phyloP scores from a whole-genome alignment of 2,113 vertebrate species.

The Gymnobelideus leadbeateri region DNA sequence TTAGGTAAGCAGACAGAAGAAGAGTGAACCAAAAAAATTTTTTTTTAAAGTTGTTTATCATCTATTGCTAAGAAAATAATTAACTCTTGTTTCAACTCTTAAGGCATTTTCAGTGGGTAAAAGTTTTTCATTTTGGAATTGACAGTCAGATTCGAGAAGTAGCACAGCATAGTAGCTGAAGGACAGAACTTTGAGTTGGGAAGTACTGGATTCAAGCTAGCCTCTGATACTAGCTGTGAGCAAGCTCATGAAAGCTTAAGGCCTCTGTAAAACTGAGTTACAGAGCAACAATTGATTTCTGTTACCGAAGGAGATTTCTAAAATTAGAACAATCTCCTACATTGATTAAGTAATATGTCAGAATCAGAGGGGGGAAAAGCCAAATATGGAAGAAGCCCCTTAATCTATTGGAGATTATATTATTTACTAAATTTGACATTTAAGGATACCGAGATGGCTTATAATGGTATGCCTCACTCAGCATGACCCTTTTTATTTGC shows the following conservation, averaged over 20 bases:
- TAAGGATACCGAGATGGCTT: background rate
- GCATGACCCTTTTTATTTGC: too few species aligned
- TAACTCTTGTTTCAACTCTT: background rate
- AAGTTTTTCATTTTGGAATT: background rate
- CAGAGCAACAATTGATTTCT: background rate
- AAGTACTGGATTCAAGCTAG: background rate
- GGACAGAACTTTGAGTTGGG: background rate
- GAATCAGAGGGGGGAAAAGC: background rate
- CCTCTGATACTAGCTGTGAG: background rate
- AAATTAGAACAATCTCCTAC: background rate
- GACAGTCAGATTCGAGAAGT: background rate
- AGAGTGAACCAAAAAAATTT: background rate
- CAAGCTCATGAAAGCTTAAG: background rate
- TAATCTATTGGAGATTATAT: background rate
- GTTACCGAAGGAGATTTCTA: background rate
- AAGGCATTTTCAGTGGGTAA: background rate
- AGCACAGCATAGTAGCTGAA: background rate
- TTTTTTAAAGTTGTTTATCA: background rate
- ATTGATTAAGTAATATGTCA: background rate
- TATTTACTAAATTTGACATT: background rate
- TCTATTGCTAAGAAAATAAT: background rate
- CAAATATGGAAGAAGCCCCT: background rate
- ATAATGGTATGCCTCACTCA: too few species aligned
- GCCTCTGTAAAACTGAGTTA: background rate
- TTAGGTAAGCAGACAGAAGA: background rate